phyloP scores from a whole-genome alignment of 2,888 invertebrate species.

The Eupeodes latifasciatus region DNA sequence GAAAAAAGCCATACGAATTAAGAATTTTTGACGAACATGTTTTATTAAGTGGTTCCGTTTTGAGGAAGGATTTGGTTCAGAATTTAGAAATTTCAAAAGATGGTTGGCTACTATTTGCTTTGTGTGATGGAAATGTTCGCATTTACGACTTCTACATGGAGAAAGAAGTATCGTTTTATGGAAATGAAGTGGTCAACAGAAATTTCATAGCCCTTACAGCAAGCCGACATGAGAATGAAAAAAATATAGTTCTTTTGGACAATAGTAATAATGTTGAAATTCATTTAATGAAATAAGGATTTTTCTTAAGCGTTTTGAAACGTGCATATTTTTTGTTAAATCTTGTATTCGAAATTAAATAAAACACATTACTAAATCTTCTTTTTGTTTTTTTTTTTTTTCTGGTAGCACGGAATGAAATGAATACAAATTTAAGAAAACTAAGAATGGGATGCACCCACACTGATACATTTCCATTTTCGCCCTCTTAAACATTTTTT shows the following conservation, averaged over 20 bases:
- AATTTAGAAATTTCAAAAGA: conserved; percentile 81
- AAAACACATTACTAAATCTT: background rate
- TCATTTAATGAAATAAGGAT: conserved; percentile 56
- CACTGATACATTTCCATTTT: too few relatives aligned
- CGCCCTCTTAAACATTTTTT: too few relatives aligned
- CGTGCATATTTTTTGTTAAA: background rate
- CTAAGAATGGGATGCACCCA: too few relatives aligned
- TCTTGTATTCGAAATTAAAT: background rate
- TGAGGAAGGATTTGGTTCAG: conserved; percentile 81
- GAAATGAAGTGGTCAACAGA: background rate
- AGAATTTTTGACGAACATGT: conserved; percentile 82
- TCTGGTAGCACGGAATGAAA: too few relatives aligned
- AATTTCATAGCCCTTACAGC: conserved; percentile 37
- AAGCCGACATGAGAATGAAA: conserved; percentile 19
- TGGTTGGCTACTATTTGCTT: conserved; percentile 81
- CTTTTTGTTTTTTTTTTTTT: too few relatives aligned
- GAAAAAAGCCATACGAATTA: conserved; percentile 80
- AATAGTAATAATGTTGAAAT: conserved; percentile 53
- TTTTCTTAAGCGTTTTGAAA: background rate
- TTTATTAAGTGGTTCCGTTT: conserved; percentile 80
- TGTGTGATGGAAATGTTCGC: conserved; percentile 80
- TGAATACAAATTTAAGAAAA: too few relatives aligned
- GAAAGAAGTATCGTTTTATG: conserved; percentile 76
- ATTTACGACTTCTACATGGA: conserved; percentile 82
- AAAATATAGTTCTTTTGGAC: conserved; percentile 48